phyloP scores from a whole-genome alignment of 2,797 vertebrate species.

The Myotis planiceps region DNA sequence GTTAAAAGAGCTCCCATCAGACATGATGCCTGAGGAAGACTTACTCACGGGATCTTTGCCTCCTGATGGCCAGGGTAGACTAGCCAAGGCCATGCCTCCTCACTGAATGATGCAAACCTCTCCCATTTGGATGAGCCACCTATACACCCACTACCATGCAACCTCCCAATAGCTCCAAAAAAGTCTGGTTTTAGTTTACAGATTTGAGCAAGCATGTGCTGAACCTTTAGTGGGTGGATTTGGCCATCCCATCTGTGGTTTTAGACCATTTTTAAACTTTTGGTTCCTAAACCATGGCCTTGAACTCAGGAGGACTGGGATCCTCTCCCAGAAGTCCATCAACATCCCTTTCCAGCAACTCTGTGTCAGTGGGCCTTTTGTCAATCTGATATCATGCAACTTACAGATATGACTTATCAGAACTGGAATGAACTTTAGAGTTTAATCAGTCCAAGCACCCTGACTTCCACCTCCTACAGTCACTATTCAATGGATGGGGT shows the following conservation, averaged over 20 bases:
- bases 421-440: conserved; percentile 39
- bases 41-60: background rate
- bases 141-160: background rate
- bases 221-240: background rate
- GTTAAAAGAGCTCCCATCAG: background rate
- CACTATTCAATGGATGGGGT: conserved; percentile 6
- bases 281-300: conserved; percentile 53
- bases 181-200: conserved; percentile 24
- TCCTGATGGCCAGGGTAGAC: background rate
- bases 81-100: background rate
- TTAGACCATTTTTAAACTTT: conserved; percentile 48
- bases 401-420: background rate
- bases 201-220: background rate
- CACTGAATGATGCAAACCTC: background rate
- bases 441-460: background rate
- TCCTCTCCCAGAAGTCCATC: conserved; percentile 46
- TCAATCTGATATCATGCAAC: background rate
- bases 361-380: background rate
- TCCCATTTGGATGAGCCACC: background rate
- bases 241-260: conserved; percentile 26
- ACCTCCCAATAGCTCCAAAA: background rate
- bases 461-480: background rate
- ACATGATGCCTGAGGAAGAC: background rate
- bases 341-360: background rate
- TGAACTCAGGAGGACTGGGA: conserved; percentile 38